Base-by-base conservation (phyloP, 2,888 invertebrate species). In the Lepetodrilus schrolli region DNA sequence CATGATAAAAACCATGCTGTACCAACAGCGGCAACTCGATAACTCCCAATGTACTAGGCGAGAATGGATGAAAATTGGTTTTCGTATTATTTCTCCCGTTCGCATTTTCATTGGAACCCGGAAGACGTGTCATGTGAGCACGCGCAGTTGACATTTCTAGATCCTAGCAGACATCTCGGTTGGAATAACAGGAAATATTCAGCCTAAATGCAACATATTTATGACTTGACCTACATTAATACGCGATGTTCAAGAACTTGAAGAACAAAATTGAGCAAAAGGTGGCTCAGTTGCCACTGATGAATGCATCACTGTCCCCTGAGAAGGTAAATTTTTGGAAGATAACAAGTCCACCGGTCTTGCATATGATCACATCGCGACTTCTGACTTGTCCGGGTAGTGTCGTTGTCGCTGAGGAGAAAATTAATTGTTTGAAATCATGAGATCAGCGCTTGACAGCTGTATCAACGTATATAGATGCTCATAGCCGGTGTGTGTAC, bases 251-350 rank as follows among this genome's bases (percentile, higher is more conserved):
- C 72, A 85, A 84, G 74, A 86, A 84, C 73, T 76, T 87, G 43
- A 85, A 83, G 75, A 86, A 84, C 78, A 86, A 83, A 71, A 75
- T 87, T 43, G 86, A 87, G 72, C 86, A 87, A 74, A 86, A 84
- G 17, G 87, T 87, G 26, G 82, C 82, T 43, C 84, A 86, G 69
- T 82, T 83, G 23, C 83, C 84, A 0, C 78, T 85, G 21, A 83
- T 83, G 78, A 83, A 83, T 66, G 85, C 84, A 7, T 81, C 85
- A 10, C 80, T 82, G 58, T 81, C 83, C 30, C 43, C 75, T 30
- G 58, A 73, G 7, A 75, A 76, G 70, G 74, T 74, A 78, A 75
- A 73, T 76, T 20, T n/a, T n/a, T n/a, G n/a, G n/a, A n/a, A n/a
- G n/a, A n/a, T n/a, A n/a, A n/a, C n/a, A n/a, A n/a, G n/a, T n/a